phyloP scores from a whole-genome alignment of 2,797 vertebrate genomes.

The Thamnophis elegans region DNA sequence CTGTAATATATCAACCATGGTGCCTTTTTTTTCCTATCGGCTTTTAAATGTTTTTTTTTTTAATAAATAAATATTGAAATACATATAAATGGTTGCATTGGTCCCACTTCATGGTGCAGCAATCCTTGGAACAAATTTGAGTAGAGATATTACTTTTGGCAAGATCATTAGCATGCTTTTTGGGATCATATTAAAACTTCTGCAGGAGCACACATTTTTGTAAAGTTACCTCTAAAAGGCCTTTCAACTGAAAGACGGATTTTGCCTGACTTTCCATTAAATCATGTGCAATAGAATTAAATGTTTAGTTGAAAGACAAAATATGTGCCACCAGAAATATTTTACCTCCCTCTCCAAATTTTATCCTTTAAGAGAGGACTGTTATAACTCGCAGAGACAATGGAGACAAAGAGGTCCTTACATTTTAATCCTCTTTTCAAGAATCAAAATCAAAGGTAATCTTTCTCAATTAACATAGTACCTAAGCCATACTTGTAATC shows the following conservation, averaged over 20 bases:
- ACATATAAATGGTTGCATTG: background rate
- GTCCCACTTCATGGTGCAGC: background rate
- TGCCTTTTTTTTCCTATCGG: accelerated
- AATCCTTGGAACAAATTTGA: background rate
- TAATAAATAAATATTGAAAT: background rate
- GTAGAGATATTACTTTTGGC: background rate
- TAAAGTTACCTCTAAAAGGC: background rate
- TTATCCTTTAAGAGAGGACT: background rate
- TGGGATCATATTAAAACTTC: background rate
- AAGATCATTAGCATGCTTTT: background rate
- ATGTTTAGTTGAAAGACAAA: background rate
- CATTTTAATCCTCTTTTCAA: background rate
- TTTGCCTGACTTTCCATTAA: background rate
- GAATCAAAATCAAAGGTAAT: background rate
- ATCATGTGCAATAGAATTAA: background rate
- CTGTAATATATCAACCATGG: background rate
- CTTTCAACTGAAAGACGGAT: background rate
- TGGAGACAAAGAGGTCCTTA: background rate
- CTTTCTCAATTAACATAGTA: background rate
- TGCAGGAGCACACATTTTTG: background rate
- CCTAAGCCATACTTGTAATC: background rate
- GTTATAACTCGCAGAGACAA: background rate
- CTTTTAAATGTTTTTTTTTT: background rate
- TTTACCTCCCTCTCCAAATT: background rate
- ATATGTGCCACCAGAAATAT: background rate